Percentiles rank a stretch among this genome's conserved stretches.
These are phyloP conservation scores for Phaonia tiefii DNA, from an alignment of 2,888 invertebrate species.

Conservation along the genomic window DNA sequence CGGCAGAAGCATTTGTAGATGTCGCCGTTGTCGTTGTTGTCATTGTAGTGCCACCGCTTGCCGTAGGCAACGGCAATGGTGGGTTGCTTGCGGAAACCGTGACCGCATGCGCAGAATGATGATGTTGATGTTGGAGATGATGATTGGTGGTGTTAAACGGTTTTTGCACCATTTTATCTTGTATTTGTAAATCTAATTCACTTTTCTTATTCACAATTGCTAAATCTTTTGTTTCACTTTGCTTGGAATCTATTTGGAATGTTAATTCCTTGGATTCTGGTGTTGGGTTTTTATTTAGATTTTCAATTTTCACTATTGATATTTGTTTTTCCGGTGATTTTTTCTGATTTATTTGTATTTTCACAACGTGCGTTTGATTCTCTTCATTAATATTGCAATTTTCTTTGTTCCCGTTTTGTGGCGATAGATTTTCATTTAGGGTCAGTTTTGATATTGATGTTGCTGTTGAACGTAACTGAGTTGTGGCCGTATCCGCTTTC, in stretches of 20 bases:
- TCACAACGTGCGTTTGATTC: conserved; percentile 75
- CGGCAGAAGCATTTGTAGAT: conserved; percentile 43
- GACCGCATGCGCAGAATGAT: not conserved
- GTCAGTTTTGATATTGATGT: not conserved
- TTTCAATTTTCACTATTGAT: conserved; percentile 67
- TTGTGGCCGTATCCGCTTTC: conserved; percentile 76
- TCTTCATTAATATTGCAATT: conserved; percentile 71
- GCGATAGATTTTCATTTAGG: conserved; percentile 1
- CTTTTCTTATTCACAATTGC: conserved; percentile 29
- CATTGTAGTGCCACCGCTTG: conserved; percentile 20
- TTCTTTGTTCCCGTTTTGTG: conserved; percentile 66
- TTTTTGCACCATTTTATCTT: conserved; percentile 69
- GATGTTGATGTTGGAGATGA: conserved; percentile 3
- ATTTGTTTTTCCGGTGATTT: conserved; percentile 66
- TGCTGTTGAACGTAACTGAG: conserved; percentile 70
- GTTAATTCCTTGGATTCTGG: conserved; percentile 24
- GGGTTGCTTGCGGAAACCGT: conserved; percentile 43
- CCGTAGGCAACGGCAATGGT: not conserved
- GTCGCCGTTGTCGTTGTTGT: conserved; percentile 31
- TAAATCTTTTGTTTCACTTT: conserved; percentile 29
- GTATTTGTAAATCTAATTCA: conserved; percentile 49
- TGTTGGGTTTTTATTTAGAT: conserved; percentile 60
- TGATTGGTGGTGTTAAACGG: conserved; percentile 56
- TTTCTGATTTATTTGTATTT: conserved; percentile 78
- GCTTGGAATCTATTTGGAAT: conserved; percentile 24